Evolutionary conservation across 2,888 invertebrate species (phyloP).

Genomic region (Coleophora deauratella): DNA sequence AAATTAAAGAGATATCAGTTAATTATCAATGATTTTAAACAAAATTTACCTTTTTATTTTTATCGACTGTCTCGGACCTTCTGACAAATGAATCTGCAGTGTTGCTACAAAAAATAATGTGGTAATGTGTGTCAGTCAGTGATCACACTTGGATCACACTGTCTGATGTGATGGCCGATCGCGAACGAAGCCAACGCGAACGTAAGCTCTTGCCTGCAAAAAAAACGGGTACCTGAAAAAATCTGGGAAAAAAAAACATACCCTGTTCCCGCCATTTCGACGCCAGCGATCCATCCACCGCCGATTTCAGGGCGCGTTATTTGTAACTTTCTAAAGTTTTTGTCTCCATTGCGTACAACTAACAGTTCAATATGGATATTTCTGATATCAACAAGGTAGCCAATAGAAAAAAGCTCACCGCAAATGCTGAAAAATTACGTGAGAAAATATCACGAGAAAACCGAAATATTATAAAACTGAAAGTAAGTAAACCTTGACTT

Average conservation of each 20-base stretch:
- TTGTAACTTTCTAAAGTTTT: neutral
- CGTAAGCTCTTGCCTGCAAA: no score
- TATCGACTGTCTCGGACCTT: conserved; percentile 20
- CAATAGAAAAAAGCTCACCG: conserved; percentile 40
- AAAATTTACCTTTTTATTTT: conserved; percentile 30
- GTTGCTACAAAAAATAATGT: no score
- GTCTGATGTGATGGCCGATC: no score
- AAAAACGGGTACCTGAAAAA: no score
- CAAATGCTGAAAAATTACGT: conserved; percentile 44
- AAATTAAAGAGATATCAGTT: neutral
- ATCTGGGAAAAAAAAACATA: no score
- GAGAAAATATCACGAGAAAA: conserved; percentile 50
- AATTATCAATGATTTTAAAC: neutral
- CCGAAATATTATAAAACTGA: conserved; percentile 50
- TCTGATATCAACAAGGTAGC: conserved; percentile 41
- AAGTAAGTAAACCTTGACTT: no score
- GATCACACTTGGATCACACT: no score
- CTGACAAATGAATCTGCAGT: conserved; percentile 24
- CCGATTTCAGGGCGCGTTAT: neutral
- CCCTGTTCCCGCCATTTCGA: no score
- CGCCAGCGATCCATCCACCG: neutral
- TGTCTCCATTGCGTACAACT: neutral
- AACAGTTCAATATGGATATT: conserved; percentile 32
- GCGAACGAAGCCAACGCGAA: no score
- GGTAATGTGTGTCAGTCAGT: no score